phyloP scores from a whole-genome alignment of 2,797 vertebrate species.

The Enteromius unitaeniatus region DNA sequence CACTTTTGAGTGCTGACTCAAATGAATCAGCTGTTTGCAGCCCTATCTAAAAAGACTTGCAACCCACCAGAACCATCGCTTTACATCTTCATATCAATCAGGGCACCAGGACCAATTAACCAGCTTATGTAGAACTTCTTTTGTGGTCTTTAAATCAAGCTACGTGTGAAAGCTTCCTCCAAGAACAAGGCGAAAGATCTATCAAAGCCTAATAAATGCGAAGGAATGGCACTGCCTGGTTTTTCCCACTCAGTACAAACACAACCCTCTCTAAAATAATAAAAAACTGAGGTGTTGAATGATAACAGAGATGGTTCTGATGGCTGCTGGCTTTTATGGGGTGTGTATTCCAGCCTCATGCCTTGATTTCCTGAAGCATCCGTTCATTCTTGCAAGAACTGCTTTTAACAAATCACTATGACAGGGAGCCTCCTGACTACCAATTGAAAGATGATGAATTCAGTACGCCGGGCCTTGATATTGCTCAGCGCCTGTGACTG shows the following conservation, averaged over 20 bases:
- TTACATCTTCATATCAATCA: slow-evolving; percentile 15
- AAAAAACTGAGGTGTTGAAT: slow-evolving; percentile 28
- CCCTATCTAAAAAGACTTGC: not conserved
- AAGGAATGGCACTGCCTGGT: not conserved
- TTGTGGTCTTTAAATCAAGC: slow-evolving; percentile 27
- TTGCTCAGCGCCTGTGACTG: slow-evolving; percentile 25
- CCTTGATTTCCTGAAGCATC: slow-evolving; percentile 43
- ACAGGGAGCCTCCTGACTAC: slow-evolving; percentile 41
- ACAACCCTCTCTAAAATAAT: slow-evolving; percentile 34
- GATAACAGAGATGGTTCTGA: slow-evolving; percentile 25
- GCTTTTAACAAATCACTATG: slow-evolving; percentile 45
- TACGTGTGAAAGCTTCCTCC: slow-evolving; percentile 24
- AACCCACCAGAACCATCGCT: not conserved
- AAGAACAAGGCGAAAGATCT: slow-evolving; percentile 2
- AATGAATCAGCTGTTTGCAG: not conserved
- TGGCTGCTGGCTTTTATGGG: slow-evolving; percentile 28
- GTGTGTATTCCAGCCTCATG: slow-evolving; percentile 18
- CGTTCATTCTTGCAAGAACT: slow-evolving; percentile 47
- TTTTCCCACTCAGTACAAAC: slow-evolving; percentile 1
- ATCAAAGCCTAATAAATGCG: slow-evolving; percentile 15
- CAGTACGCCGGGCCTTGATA: slow-evolving; percentile 15
- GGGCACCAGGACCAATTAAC: not conserved
- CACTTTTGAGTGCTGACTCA: not conserved
- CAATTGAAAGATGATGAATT: slow-evolving; percentile 49
- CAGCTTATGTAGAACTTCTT: not conserved